Base-by-base conservation (phyloP, 2,888 invertebrate species). In the Drosophila diplacantha region DNA sequence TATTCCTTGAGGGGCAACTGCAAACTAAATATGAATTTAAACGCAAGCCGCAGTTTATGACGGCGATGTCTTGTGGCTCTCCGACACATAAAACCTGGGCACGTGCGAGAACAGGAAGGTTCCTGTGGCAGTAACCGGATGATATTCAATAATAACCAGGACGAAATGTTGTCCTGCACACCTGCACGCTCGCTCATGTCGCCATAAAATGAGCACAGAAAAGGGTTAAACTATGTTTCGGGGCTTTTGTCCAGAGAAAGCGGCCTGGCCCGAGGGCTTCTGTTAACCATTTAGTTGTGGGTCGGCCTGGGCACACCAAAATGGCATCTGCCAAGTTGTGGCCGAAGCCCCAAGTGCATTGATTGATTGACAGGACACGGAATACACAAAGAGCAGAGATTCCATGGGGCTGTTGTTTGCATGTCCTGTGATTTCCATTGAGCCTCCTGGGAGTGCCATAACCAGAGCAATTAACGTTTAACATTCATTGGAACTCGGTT, bases 71-170 rank as follows among this genome's bases (percentile, higher is more conserved):
- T 58, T 35, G 37, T 35, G 59, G 29, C 18, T 14, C 18, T 31
- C 22, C n/a, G 32, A 22, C 52, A 44, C 43, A 60, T 58, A 60
- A 43, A 51, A 39, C 34, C 52, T n/a, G 35, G n/a, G 29, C 34
- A 61, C 60, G 60, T 51, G 41, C 41, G n/a, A 34, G 12, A 1
- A 41, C 41, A 41, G 41, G n/a, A n/a, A 49, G 5, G 22, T 22
- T 22, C 60, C 29, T 38, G 38, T 63, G 12, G 47, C 44, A 32
- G 64, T 29, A 39, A 62, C 55, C 49, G 41, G 58, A 64, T 67
- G 68, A 74, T 71, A 77, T 81, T 69, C 60, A 75, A 69, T 81
- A 78, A 75, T 61, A 79, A 64, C 39, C 50, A 50, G 43, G 44
- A 18, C 29, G 31, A 59, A 57, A 64, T 56, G 68, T 31, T 18